phyloP scores from a whole-genome alignment of 2,113 vertebrate genomes.

The Psittacula cyanocephala region DNA sequence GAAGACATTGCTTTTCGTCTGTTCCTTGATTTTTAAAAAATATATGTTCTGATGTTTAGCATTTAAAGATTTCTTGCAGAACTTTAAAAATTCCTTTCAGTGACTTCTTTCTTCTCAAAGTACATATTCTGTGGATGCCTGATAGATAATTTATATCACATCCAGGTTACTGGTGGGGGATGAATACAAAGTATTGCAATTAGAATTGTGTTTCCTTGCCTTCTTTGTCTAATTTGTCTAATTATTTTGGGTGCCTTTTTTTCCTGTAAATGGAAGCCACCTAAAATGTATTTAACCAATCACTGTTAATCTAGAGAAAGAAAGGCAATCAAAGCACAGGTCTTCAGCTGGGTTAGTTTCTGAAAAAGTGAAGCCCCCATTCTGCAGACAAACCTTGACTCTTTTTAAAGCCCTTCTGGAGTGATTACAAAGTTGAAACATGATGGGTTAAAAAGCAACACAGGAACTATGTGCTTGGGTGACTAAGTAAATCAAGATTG shows the following conservation, averaged over 20 bases:
- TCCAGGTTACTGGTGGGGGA: neutral
- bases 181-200: neutral
- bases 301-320: neutral
- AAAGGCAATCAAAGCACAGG: neutral
- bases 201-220: neutral
- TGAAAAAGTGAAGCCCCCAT: neutral
- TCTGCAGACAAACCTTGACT: neutral
- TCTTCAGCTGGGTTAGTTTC: neutral
- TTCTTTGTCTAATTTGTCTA: neutral
- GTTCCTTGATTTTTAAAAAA: neutral
- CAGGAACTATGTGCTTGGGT: neutral
- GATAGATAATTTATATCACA: neutral
- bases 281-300: neutral
- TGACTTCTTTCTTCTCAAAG: neutral
- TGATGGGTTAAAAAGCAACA: neutral
- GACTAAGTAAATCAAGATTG: neutral
- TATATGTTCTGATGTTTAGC: neutral
- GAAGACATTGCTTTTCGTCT: slow-evolving; percentile 22
- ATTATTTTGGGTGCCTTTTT: neutral
- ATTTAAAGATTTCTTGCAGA: neutral
- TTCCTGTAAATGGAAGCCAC: neutral
- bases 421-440: neutral
- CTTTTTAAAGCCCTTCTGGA: neutral
- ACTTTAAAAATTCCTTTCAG: neutral
- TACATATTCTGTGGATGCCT: neutral